Conservation (phyloP, 2,888 invertebrate genomes). For the Megaustenia siamemsis region DNA sequence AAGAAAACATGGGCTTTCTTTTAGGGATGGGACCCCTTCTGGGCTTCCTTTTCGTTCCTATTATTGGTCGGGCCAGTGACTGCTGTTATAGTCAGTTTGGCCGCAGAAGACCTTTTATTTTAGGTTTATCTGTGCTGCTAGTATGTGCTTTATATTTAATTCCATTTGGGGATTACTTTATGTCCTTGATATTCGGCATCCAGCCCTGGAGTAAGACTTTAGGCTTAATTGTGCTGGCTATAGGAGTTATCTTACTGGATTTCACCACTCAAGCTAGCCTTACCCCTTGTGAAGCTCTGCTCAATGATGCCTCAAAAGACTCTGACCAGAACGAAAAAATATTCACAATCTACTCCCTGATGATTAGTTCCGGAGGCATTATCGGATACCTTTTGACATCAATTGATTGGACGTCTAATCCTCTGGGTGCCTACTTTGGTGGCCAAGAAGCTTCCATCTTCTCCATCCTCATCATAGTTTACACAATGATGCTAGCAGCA, state of each 20-base stretch:
- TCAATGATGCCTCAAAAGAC: conserved; percentile 92
- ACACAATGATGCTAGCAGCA: conserved; percentile 89
- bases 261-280: conserved; percentile 98
- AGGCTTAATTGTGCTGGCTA: conserved; percentile 67
- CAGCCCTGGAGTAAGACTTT: conserved; percentile 61
- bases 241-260: conserved; percentile 94
- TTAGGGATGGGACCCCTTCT: conserved; percentile 81
- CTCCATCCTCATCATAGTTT: conserved; percentile 92
- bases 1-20: conserved; percentile 80
- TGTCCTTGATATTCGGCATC: conserved; percentile 64
- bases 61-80: conserved; percentile 80
- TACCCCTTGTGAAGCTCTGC: conserved; percentile 94
- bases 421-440: conserved; percentile 83
- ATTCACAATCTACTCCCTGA: conserved; percentile 95
- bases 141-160: conserved; percentile 79
- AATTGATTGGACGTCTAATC: conserved; percentile 94
- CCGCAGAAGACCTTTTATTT: conserved; percentile 81
- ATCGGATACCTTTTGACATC: conserved; percentile 89
- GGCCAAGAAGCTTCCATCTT: conserved; percentile 96
- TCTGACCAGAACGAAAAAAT: conserved; percentile 95
- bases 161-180: conserved; percentile 76
- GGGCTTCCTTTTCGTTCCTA: conserved; percentile 79
- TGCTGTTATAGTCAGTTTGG: conserved; percentile 78
- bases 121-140: conserved; percentile 78
- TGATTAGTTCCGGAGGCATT: conserved; percentile 97